These are phyloP conservation scores for Pangasius mekongensis DNA, from an alignment of 2,797 vertebrate genomes.

Conservation along the genomic window DNA sequence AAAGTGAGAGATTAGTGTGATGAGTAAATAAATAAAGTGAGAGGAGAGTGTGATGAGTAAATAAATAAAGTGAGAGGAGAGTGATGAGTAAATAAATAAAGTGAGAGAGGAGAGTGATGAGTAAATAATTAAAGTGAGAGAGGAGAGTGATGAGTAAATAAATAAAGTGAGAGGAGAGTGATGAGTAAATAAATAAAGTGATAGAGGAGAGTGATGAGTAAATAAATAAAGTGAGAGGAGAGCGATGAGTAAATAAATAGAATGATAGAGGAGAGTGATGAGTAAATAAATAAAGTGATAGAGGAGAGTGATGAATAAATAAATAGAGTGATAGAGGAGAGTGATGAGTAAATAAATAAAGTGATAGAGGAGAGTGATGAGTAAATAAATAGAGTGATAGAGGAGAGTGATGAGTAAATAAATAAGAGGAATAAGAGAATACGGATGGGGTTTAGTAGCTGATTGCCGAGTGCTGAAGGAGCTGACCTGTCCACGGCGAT, in stretches of 20 bases:
- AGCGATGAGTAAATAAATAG: background rate
- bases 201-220: background rate
- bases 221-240: too few relatives aligned
- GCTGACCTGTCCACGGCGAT: conserved; percentile 93
- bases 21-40: background rate
- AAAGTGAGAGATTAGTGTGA: background rate
- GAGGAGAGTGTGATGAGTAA: background rate
- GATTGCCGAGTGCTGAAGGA: background rate
- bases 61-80: background rate
- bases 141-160: background rate
- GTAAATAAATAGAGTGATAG: background rate
- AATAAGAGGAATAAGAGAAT: background rate
- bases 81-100: background rate
- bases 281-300: background rate
- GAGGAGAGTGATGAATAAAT: background rate
- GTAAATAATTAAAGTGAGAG: background rate
- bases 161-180: too few relatives aligned
- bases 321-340: background rate
- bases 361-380: background rate
- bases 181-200: background rate
- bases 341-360: background rate
- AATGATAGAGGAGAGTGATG: background rate
- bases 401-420: background rate
- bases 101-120: background rate
- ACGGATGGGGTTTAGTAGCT: background rate